phyloP scores from a whole-genome alignment of 1,140 invertebrate genomes.

The Grapholita molesta region DNA sequence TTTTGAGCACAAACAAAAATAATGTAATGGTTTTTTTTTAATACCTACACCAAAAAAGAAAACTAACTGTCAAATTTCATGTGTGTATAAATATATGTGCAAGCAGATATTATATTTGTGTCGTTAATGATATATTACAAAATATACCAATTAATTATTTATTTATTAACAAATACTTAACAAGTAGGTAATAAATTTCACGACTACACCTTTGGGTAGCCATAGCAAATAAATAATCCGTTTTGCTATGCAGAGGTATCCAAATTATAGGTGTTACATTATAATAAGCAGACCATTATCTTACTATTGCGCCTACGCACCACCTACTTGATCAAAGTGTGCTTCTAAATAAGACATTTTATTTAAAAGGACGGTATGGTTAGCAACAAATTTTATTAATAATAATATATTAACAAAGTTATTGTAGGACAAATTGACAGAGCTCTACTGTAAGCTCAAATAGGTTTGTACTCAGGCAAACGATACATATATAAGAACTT shows the following conservation, averaged over 20 bases:
- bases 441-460: no score
- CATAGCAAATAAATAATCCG: background rate
- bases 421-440: no score
- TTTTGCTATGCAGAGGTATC: conserved; percentile 6
- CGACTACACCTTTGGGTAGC: background rate
- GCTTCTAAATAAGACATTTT: conserved; percentile 14
- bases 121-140: no score
- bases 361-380: background rate
- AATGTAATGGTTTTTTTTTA: no score
- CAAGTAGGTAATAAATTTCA: background rate
- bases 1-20: no score
- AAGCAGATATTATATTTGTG: no score
- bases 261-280: conserved; percentile 9
- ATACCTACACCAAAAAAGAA: no score
- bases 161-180: background rate
- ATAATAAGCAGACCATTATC: conserved; percentile 13
- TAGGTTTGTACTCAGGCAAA: no score
- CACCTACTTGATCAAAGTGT: conserved; percentile 11
- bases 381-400: background rate
- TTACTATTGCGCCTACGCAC: background rate
- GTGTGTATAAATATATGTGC: no score
- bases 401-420: no score
- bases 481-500: no score
- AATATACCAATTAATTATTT: background rate
- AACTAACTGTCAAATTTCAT: no score